Base-by-base conservation (phyloP, 2,113 vertebrate species). In the Trichechus manatus region DNA sequence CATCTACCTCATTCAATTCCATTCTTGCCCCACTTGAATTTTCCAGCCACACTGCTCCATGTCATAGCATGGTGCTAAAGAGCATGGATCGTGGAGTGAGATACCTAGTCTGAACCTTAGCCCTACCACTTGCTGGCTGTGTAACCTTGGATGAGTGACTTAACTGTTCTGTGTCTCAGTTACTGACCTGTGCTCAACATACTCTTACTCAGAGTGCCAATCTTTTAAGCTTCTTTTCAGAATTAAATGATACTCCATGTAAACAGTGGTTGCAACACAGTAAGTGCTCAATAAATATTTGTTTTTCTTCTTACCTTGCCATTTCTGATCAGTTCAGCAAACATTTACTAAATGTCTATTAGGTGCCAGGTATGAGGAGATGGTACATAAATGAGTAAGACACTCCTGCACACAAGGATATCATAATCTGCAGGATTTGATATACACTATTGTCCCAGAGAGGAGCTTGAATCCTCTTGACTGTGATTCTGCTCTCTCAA, bases 271-370 rank as follows among this genome's bases (percentile, higher is more conserved):
- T 77, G 42, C 50, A 70, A 78, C 44, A 81, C 9, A 94, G 22
- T 36, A 77, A 89, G 33, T 6, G 1, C 31, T 85, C 72, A 85
- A 20, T 77, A 90, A 61, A 80, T 80, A 87, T 56, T 53, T 64
- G 39, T n/a, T 95, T 15, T 42, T 93, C 56, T 91, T 86, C 44
- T 74, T 68, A 64, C 50, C 61, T 63, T 47, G 39, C 50, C 31
- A 79, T 47, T 91, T 95, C 77, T 91, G 68, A 47, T 83, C 77
- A 95, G 20, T 63, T 74, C 78, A 66, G 31, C 25, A 79, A 88
- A 88, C 25, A 25, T 79, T 77, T 82, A 39, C 75, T 68, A 23
- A 53, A 22, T 53, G 68, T 72, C 50, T 75, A 5, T 53, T 74
- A 68, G 23, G 72, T 47, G 36, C 13, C 33, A 80, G 63, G 22